These are phyloP conservation scores for Setophaga kirtlandii DNA, from an alignment of 2,113 vertebrate genomes.

Conservation along the genomic window DNA sequence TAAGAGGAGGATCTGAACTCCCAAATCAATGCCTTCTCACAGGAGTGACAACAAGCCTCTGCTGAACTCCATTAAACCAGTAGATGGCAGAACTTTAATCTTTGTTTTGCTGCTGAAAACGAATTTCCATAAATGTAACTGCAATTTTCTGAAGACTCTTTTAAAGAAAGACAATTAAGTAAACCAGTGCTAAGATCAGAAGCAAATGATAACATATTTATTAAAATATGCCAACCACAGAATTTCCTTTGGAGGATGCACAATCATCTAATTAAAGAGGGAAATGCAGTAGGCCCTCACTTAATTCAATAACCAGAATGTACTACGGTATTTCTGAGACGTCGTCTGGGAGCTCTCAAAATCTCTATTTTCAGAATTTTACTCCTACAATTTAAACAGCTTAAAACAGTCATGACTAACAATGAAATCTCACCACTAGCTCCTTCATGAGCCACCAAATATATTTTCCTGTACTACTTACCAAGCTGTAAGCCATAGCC, in stretches of 20 bases:
- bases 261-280: neutral
- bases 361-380: neutral
- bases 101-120: neutral
- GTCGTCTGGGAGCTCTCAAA: neutral
- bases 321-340: neutral
- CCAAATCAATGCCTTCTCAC: neutral
- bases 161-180: neutral
- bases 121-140: neutral
- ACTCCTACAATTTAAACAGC: neutral
- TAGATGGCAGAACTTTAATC: neutral
- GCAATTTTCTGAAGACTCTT: neutral
- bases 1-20: neutral
- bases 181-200: neutral
- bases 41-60: accelerated
- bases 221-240: neutral
- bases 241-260: neutral
- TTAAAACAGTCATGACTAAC: neutral
- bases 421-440: neutral
- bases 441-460: neutral
- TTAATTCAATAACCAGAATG: neutral
- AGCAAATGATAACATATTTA: neutral
- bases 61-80: neutral
- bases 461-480: neutral
- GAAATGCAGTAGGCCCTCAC: neutral
- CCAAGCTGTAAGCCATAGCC: neutral